A percentile compares a stretch with the other conserved stretches of the same genome.
These are phyloP conservation scores for Malurus cyaneus DNA, from an alignment of 2,113 vertebrate species.

Conservation along the genomic window DNA sequence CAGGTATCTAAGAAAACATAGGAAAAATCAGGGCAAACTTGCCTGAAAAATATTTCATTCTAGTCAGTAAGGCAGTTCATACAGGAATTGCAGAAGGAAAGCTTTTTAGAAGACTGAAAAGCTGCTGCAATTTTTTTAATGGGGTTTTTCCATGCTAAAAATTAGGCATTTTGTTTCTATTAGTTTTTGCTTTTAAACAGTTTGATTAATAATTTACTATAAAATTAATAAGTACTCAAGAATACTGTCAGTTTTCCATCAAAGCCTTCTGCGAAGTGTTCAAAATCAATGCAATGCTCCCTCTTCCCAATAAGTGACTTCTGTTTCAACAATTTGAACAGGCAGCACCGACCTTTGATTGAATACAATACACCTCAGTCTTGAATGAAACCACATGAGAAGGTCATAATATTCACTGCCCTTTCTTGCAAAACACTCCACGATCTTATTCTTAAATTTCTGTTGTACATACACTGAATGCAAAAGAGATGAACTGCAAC, in stretches of 20 bases:
- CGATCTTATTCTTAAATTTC: not conserved
- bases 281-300: not conserved
- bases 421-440: not conserved
- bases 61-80: not conserved
- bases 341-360: not conserved
- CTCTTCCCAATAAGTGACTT: not conserved
- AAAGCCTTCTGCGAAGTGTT: not conserved
- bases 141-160: not conserved
- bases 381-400: not conserved
- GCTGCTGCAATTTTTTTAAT: not conserved
- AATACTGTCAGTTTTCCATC: not conserved
- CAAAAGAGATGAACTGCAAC: not conserved
- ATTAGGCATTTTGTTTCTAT: constrained; percentile 40
- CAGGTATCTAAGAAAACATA: not conserved
- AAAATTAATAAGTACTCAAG: constrained; percentile 32
- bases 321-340: not conserved
- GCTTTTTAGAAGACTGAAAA: not conserved
- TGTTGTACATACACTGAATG: not conserved
- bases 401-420: not conserved
- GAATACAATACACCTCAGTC: not conserved
- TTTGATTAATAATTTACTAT: not conserved
- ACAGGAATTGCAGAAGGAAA: not conserved
- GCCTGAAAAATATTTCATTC: not conserved
- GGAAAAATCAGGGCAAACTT: not conserved
- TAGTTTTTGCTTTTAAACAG: constrained; percentile 16